phyloP scores from a whole-genome alignment of 2,888 invertebrate species.

The Eristalinus sepulchralis region DNA sequence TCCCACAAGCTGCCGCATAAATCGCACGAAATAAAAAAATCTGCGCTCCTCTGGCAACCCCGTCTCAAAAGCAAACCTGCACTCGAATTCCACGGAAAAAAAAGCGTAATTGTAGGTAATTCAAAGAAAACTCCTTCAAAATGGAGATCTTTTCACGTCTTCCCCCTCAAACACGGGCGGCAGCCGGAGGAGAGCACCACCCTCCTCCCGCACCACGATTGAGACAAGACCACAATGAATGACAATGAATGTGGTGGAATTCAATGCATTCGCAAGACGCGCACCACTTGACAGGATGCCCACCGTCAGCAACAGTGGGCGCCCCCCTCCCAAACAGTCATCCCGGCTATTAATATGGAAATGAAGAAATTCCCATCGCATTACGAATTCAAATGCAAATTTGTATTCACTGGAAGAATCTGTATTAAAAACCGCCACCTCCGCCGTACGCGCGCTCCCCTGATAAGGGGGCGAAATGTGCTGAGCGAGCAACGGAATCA shows the following conservation, averaged over 20 bases:
- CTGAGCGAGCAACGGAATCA: conserved; percentile 42
- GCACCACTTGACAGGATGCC: not conserved
- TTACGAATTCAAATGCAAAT: conserved; percentile 65
- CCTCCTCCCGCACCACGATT: not conserved
- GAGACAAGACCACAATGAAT: not conserved
- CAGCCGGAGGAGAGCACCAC: not conserved
- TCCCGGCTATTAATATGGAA: conserved; percentile 56
- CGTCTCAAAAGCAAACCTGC: not conserved
- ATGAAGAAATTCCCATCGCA: conserved; percentile 56
- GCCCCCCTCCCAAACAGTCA: not conserved
- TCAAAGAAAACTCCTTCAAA: not conserved
- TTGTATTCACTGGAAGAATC: conserved; percentile 53
- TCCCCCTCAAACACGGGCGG: not conserved
- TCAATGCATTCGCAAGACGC: not conserved
- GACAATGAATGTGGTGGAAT: not conserved
- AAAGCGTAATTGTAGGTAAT: not conserved
- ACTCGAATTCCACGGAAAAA: not conserved
- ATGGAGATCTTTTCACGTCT: not conserved
- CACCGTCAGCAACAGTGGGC: not conserved
- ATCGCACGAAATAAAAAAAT: not conserved
- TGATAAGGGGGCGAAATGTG: conserved; percentile 45
- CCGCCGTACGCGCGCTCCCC: not conserved
- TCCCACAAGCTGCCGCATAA: too few relatives aligned
- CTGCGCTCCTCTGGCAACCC: not conserved
- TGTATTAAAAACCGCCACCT: conserved; percentile 45